Base-by-base conservation (phyloP, 2,797 vertebrate genomes). In the Sibirionetta formosa region DNA sequence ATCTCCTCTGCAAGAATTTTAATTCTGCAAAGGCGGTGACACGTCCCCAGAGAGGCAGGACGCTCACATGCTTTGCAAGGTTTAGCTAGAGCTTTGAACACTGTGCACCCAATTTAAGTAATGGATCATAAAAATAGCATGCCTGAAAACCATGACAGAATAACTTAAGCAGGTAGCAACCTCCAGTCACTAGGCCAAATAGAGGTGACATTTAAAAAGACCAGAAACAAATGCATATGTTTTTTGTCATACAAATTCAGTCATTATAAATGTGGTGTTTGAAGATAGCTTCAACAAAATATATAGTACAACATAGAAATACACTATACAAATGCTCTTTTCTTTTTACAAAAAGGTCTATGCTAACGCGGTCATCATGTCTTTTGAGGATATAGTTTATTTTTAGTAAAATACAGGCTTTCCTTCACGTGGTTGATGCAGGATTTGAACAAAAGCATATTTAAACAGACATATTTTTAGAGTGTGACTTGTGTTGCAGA, bases 341-440 rank as follows among this genome's bases (percentile, higher is more conserved):
- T 35, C 0, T 19, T 48, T 38, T 46, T 46, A n/a, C 44, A 33
- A 82, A 46, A 27, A 79, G 7, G 18, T 63, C 10, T 0, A 0
- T 42, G 6, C 5, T 40, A 36, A 57, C 5, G 19, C 42, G 12
- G 12, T 16, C 44, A 4, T 24, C 16, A 0, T 12, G 1, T 58
- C 57, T 57, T 57, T 70, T 57, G 16, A 58, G 9, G 19, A 33
- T 31, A 13, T 7, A 5, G 5, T n/a, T 53, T 8, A 20, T 0
- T 40, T 14, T 16, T 29, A 23, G 4, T 33, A 40, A 71, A 56
- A 46, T 27, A 56, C 12, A 13, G 15, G 4, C 14, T 72, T 38
- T 58, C n/a, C 7, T 50, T 57, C 0, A 1, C 66, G 14, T 36
- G 7, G 8, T 0, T 75, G 57, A 5, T 31, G 14, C 0, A 1